phyloP scores from a whole-genome alignment of 2,113 vertebrate genomes.

The Nanorana parkeri region DNA sequence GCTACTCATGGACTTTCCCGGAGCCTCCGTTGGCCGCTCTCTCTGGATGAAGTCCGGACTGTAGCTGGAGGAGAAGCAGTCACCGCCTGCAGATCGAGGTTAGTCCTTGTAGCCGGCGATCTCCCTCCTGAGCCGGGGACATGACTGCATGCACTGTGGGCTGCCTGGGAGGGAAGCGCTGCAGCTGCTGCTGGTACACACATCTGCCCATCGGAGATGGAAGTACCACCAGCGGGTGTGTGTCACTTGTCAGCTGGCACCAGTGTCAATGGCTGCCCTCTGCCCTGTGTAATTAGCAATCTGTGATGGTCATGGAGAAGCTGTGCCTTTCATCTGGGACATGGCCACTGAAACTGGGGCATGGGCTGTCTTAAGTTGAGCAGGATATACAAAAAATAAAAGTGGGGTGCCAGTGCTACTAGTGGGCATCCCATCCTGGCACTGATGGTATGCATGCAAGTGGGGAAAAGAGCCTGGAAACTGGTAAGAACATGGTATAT shows the following conservation, averaged over 20 bases:
- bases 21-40: slow-evolving; percentile 41
- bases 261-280: background rate
- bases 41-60: slow-evolving; percentile 3
- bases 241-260: slow-evolving; percentile 2
- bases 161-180: no score
- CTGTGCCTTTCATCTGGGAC: slow-evolving; percentile 9
- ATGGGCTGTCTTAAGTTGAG: slow-evolving; percentile 14
- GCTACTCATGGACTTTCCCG: slow-evolving; percentile 56
- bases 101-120: background rate
- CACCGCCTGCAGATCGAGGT: background rate
- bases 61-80: slow-evolving; percentile 12
- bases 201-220: slow-evolving; percentile 20
- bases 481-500: no score
- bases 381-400: background rate
- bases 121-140: background rate
- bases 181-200: background rate
- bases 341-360: slow-evolving; percentile 15
- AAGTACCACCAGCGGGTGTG: slow-evolving; percentile 12
- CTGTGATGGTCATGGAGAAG: background rate
- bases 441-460: no score
- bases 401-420: background rate
- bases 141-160: background rate
- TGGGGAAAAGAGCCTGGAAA: no score
- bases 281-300: slow-evolving; percentile 20
- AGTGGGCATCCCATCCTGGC: background rate